These are phyloP conservation scores for Pipistrellus nathusii DNA, from an alignment of 2,797 vertebrate genomes.

Conservation along the genomic window DNA sequence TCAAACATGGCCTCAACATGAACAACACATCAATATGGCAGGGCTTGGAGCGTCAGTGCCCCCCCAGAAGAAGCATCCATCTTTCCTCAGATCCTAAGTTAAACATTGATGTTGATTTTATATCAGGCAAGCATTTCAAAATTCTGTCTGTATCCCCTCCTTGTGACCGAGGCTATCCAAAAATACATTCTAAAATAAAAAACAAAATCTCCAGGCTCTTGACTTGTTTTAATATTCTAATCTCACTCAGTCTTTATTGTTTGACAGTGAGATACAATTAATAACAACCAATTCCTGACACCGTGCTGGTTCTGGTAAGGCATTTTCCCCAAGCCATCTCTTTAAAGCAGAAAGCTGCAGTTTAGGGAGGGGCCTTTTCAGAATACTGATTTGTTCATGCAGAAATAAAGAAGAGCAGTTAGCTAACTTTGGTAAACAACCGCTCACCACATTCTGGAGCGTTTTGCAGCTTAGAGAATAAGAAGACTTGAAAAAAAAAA, in stretches of 20 bases:
- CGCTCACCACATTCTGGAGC: slow-evolving; percentile 8
- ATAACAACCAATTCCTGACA: slow-evolving; percentile 3
- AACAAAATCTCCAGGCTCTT: slow-evolving; percentile 25
- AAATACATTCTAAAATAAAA: slow-evolving; percentile 54
- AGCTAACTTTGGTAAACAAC: slow-evolving; percentile 3
- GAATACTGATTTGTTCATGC: slow-evolving; percentile 55
- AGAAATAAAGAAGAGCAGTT: slow-evolving; percentile 32
- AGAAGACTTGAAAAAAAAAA: not conserved
- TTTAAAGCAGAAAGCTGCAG: slow-evolving; percentile 45
- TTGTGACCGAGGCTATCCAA: slow-evolving; percentile 1
- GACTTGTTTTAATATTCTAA: slow-evolving; percentile 58
- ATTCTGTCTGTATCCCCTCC: not conserved
- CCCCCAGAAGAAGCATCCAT: not conserved
- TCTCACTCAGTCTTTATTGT: slow-evolving; percentile 48
- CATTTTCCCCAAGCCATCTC: not conserved
- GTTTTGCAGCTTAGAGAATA: not conserved
- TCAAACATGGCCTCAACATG: not conserved
- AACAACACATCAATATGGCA: not conserved
- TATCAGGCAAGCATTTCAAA: slow-evolving; percentile 40
- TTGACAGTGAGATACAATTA: slow-evolving; percentile 54
- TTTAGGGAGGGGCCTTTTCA: slow-evolving; percentile 40
- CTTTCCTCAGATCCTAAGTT: not conserved
- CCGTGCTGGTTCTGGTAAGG: not conserved
- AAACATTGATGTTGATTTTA: slow-evolving; percentile 4
- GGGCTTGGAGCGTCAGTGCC: not conserved